phyloP scores from a whole-genome alignment of 92 coral and sea anemone genomes.

The Meandrina meandrites region DNA sequence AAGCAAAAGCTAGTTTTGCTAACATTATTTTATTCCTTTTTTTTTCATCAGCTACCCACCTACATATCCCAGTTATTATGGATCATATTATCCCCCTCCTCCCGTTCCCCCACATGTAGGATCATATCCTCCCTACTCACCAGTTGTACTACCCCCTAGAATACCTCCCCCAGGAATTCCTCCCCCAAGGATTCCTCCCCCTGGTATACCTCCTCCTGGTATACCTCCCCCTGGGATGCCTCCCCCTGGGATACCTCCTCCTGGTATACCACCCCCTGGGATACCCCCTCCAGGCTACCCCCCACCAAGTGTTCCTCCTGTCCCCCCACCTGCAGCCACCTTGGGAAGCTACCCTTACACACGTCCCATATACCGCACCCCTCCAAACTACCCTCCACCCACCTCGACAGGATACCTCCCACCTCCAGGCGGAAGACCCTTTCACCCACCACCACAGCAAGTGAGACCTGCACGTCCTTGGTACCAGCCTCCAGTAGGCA shows the following conservation, averaged over 20 bases:
- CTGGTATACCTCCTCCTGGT: conserved; percentile 46
- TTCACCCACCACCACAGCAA: conserved; percentile 39
- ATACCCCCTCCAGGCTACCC: conserved; percentile 36
- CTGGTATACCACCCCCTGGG: conserved; percentile 32
- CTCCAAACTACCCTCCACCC: conserved; percentile 31
- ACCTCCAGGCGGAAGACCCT: conserved; percentile 49
- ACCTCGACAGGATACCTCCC: conserved; percentile 32
- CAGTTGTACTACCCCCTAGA: conserved; percentile 52
- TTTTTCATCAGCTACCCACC: conserved; percentile 26
- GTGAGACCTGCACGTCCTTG: conserved; percentile 6
- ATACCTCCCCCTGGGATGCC: conserved; percentile 40
- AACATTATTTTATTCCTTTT: background rate
- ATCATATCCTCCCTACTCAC: conserved; percentile 17
- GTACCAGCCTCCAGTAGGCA: background rate
- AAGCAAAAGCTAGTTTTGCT: background rate
- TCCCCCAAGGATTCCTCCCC: conserved; percentile 50
- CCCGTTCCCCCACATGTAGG: conserved; percentile 30
- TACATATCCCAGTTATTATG: conserved; percentile 39
- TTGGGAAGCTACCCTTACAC: conserved; percentile 30
- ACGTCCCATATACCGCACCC: conserved; percentile 19
- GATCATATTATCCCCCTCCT: conserved; percentile 32
- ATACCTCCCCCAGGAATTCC: conserved; percentile 48
- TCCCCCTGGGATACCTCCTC: conserved; percentile 49
- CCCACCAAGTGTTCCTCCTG: conserved; percentile 9
- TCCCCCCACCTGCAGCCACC: conserved; percentile 34